These are phyloP conservation scores for Dendrolimus punctatus DNA, from an alignment of 1,140 invertebrate species.

Conservation along the genomic window DNA sequence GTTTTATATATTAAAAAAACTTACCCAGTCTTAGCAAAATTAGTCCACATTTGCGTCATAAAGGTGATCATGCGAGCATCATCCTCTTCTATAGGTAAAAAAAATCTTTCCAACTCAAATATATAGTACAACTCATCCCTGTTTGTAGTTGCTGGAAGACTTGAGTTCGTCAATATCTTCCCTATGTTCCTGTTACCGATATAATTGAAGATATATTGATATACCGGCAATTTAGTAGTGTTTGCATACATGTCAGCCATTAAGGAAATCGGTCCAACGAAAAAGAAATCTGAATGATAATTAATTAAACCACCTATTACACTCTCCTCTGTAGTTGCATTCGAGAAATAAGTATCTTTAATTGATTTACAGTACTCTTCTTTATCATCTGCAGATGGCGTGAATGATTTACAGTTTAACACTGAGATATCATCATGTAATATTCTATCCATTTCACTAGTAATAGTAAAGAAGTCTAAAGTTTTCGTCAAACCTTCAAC, in stretches of 20 bases:
- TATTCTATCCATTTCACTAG: conserved; percentile 56
- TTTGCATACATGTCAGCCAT: conserved; percentile 48
- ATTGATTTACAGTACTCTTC: conserved; percentile 37
- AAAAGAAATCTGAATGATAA: conserved; percentile 51
- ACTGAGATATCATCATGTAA: conserved; percentile 49
- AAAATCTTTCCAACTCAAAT: conserved; percentile 50
- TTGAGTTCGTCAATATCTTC: conserved; percentile 48
- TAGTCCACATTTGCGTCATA: conserved; percentile 66
- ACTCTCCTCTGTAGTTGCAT: conserved; percentile 40
- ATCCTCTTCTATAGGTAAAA: conserved; percentile 48
- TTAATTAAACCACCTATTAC: conserved; percentile 54
- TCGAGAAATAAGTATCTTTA: conserved; percentile 48
- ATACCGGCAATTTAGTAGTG: conserved; percentile 30
- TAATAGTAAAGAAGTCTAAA: conserved; percentile 53
- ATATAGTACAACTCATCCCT: conserved; percentile 56
- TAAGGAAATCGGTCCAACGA: conserved; percentile 44
- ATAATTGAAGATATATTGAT: conserved; percentile 52
- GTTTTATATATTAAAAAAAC: conserved; percentile 9
- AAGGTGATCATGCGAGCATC: conserved; percentile 52
- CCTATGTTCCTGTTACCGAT: conserved; percentile 54
- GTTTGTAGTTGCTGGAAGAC: conserved; percentile 42
- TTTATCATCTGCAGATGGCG: conserved; percentile 30
- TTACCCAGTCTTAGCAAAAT: conserved; percentile 66
- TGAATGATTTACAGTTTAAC: conserved; percentile 42
- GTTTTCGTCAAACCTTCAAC: conserved; percentile 52